These are phyloP conservation scores for Mesoligia furuncula DNA, from an alignment of 2,888 invertebrate species.

Conservation along the genomic window DNA sequence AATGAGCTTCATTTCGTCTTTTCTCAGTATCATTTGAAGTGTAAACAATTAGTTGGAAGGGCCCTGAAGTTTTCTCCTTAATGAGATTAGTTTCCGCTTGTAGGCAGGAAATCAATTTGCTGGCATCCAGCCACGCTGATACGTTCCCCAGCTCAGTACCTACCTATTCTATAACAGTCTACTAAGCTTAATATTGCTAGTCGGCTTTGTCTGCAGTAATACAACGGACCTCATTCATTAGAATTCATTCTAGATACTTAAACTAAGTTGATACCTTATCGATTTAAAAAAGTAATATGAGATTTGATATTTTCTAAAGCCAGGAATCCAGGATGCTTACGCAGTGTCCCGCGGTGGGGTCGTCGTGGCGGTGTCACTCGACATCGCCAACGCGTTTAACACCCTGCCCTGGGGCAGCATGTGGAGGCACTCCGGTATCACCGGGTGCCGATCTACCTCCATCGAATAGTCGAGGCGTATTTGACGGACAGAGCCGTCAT, in stretches of 20 bases:
- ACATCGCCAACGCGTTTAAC: too few relatives aligned
- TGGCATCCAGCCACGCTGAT: conserved; percentile 73
- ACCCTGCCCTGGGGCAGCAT: too few relatives aligned
- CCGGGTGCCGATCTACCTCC: too few relatives aligned
- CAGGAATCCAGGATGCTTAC: neutral
- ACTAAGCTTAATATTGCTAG: conserved; percentile 40
- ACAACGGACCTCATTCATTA: neutral
- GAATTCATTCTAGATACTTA: neutral
- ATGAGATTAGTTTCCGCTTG: conserved; percentile 71
- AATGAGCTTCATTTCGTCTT: conserved; percentile 61
- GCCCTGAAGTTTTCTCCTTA: conserved; percentile 66
- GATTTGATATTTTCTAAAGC: neutral
- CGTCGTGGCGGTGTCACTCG: too few relatives aligned
- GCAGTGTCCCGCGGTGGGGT: too few relatives aligned
- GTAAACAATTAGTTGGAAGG: conserved; percentile 62
- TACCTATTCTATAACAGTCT: conserved; percentile 25
- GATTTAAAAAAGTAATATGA: neutral
- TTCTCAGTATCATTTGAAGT: conserved; percentile 60
- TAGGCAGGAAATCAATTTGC: conserved; percentile 79
- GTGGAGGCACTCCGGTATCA: too few relatives aligned
- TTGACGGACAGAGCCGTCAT: too few relatives aligned
- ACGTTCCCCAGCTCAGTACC: conserved; percentile 34
- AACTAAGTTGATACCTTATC: neutral
- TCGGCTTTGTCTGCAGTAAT: conserved; percentile 22
- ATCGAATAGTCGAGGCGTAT: too few relatives aligned